Base-by-base conservation (phyloP, 2,797 vertebrate genomes). In the Parambassis ranga region DNA sequence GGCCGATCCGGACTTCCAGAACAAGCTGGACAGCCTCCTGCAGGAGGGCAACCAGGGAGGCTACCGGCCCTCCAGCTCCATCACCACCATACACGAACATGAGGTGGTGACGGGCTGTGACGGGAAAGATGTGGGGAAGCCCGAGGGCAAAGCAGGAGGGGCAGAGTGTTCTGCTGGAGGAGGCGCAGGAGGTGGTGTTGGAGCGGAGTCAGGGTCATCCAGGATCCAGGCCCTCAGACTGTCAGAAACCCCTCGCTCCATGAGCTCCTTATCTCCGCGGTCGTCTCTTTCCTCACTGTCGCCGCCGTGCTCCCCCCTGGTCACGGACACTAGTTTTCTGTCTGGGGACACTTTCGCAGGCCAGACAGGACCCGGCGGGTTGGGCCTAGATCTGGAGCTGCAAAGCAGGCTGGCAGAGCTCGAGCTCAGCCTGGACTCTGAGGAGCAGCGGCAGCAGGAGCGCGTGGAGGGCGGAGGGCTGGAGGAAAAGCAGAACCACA, bases 241-340 rank as follows among this genome's bases (percentile, higher is more conserved):
- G 19, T 93, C 94, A 0, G 96, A 96, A 59, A 98, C 97, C 10
- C 96, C 96, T 0, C 95, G 82, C 69, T 99, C 97, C 8, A 93
- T 97, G 92, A 95, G 86, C 70, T 99, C 97, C 0, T 83, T 99
- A 2, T 98, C 97, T 0, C 96, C 97, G 0, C 92, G 97, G n/a
- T 99, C 97, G 1, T 99, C 97, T 1, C 92, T 98, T 4, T 99
- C 97, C 30, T 99, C 97, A 3, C 93, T 97, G 0, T 98, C 96
- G 1, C 97, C 97, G 0, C 97, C 97, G 9, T 96, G 96, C 83
- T 99, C 97, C 5, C 97, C 97, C 0, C 91, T 98, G 44, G 92
- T 95, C 36, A 83, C 91, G 0, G 95, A 97, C 52, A 3, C 85
- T 36, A 87, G 82, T 11, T 95, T 96, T 60, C 82, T 97, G 72